Base-by-base conservation (phyloP, 2,888 invertebrate genomes). In the Calliphora vomitoria region DNA sequence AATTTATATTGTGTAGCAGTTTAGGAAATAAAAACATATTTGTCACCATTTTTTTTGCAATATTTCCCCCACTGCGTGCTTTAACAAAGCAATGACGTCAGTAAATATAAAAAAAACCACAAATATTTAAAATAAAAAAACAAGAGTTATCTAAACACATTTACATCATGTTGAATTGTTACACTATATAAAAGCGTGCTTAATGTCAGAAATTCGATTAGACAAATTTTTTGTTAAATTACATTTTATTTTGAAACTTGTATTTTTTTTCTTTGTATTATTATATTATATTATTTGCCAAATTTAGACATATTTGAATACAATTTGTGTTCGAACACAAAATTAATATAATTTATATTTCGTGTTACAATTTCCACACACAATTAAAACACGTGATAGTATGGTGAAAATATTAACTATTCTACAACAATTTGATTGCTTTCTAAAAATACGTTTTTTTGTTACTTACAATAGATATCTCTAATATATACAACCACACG, bases 381-480 rank as follows among this genome's bases (percentile, higher is more conserved):
- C 66, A 68, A 31, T 44, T 44, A 71, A 71, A 50, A 62, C 80
- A 80, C 69, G 69, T 71, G 62, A 71, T 53, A 38, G 8, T 62
- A 3, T 62, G 6, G 8, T 71, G 38, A 71, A 50, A 41, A 25
- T 69, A n/a, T 53, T 66, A 53, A 25, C 25, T 25, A 25, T 25
- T 25, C 2, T 25, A 25, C 35, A 35, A 11, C 15, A n/a, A 44
- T 68, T 79, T 66, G 8, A 41, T 68, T 68, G 18, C 2, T 38
- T 69, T 20, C 53, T 71, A 72, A 64, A 81, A 72, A 72, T 50
- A 80, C 41, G 35, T 44, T 20, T 25, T 25, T 44, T 20, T n/a
- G 47, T 25, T 69, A 25, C 18, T 15, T 47, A 25, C 47, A 47
- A 15, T 38, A 31, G 8, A 31, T 25, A 47, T 25, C 20, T 47